phyloP scores from a whole-genome alignment of 2,113 vertebrate genomes.

The Microtus oregoni region DNA sequence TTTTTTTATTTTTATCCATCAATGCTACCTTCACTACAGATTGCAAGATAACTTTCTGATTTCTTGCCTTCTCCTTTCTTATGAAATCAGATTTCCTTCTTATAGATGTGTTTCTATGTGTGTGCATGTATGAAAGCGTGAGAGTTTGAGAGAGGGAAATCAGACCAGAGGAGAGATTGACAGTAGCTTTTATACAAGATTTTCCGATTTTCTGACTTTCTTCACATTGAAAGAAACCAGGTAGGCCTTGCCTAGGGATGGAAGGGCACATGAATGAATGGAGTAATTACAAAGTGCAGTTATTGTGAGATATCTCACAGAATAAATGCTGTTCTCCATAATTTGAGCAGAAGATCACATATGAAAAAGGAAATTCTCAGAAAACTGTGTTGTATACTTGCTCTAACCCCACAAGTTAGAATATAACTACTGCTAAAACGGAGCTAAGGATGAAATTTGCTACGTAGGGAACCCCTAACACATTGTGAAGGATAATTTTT shows the following conservation, averaged over 20 bases:
- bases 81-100: background rate
- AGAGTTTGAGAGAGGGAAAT: background rate
- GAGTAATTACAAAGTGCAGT: background rate
- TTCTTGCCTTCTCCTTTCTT: background rate
- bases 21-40: background rate
- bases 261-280: background rate
- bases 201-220: background rate
- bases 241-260: background rate
- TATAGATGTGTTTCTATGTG: background rate
- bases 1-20: background rate
- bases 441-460: background rate
- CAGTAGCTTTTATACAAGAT: background rate
- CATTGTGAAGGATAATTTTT: background rate
- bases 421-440: background rate
- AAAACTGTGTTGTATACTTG: background rate
- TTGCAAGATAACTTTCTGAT: background rate
- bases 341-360: background rate
- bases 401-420: background rate
- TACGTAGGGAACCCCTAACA: background rate
- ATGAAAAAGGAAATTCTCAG: too few species aligned
- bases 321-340: background rate
- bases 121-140: too few species aligned
- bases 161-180: background rate
- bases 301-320: background rate
- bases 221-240: background rate